Base-by-base conservation (phyloP, 2,888 invertebrate genomes). In the Zootermopsis nevadensis region DNA sequence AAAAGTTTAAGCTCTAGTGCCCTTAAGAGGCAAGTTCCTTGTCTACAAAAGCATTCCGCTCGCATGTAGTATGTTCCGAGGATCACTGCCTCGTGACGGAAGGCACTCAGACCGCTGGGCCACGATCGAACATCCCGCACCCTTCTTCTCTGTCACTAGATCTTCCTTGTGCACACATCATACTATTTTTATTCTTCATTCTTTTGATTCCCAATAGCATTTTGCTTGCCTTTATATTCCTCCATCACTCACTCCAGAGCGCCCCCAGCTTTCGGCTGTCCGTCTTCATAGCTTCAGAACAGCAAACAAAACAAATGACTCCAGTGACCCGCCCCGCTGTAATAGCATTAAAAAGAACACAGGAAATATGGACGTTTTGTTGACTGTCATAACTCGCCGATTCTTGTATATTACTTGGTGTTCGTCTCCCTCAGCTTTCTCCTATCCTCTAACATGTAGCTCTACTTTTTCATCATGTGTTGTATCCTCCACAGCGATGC, bases 311-410 rank as follows among this genome's bases (percentile, higher is more conserved):
- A 83, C 83, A 79, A 83, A 83, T 83, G 83, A 83, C 83, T 80
- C 72, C 55, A 67, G 67, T n/a, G 79, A 35, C 55, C 83, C 80
- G 76, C 72, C 55, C 42, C 55, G 27, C 66, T 35, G 83, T 83
- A 83, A 83, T 80, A 80, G 83, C 80, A 80, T 83, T 83, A 83
- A 83, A 60, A 83, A 83, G 80, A 83, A 83, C 60, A 83, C 83
- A 83, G 82, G 82, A 82, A 77, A 82, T 82, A 77, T 82, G 77
- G 72, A 69, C 83, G 80, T 80, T 83, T 80, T 83, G 83, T 83
- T 80, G 55, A 42, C 80, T 83, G 83, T 83, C 83, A 83, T 83
- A 83, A 83, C n/a, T 27, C 60, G 60, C 60, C 27, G 27, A 27
- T 60, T 60, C 48, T 15, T 8, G 19, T 48, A 19, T 48, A 48